Conservation (phyloP, 2,888 invertebrate genomes). For the Oxycera nigricornis region DNA sequence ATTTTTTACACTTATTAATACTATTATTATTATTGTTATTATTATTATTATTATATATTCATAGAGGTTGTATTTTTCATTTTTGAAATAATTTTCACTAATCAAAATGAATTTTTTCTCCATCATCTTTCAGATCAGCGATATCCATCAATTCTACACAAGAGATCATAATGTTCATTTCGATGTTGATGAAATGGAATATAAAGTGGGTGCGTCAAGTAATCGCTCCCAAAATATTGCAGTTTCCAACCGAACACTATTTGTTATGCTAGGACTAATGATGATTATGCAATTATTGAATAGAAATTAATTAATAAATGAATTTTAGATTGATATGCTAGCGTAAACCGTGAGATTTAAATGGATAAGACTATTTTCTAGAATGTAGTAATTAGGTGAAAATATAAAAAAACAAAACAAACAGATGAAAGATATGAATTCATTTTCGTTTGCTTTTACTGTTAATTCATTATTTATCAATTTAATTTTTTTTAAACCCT, state of each 20-base stretch:
- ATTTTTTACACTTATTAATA: no score
- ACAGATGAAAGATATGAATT: not conserved
- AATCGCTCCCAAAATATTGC: constrained; percentile 9
- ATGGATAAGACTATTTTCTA: not conserved
- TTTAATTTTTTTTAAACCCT: not conserved
- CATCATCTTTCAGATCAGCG: constrained; percentile 67
- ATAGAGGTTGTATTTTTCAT: not conserved
- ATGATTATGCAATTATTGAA: not conserved
- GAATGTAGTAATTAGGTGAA: not conserved
- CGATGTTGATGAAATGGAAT: constrained; percentile 61
- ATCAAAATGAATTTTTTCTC: not conserved
- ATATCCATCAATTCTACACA: constrained; percentile 77
- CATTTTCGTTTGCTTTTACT: not conserved
- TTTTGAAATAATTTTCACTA: constrained; percentile 31
- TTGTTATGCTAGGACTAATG: not conserved
- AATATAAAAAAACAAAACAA: no score
- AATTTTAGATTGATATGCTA: not conserved
- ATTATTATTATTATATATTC: not conserved
- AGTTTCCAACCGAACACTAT: not conserved
- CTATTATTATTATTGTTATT: no score
- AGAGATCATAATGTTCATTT: constrained; percentile 65
- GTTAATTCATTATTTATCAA: not conserved
- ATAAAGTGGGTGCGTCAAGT: constrained; percentile 59
- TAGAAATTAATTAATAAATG: not conserved
- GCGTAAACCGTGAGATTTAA: not conserved